phyloP scores from a whole-genome alignment of 2,113 vertebrate species.

The Rhabdomys dilectus region DNA sequence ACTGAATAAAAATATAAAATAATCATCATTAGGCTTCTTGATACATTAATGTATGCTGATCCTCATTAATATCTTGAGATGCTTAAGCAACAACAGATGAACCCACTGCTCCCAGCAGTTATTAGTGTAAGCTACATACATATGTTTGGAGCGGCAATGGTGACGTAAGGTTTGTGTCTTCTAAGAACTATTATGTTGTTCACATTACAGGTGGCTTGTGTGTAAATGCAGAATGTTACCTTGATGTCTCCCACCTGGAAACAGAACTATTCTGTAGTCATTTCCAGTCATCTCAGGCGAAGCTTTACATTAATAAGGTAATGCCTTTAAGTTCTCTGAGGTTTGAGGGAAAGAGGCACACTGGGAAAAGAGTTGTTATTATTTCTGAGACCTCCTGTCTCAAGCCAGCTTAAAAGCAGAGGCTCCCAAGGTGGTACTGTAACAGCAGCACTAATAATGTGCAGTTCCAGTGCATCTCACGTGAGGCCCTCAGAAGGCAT shows the following conservation, averaged over 20 bases:
- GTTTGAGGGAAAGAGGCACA: conserved; percentile 33
- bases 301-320: conserved; percentile 68
- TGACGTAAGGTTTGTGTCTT: neutral
- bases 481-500: conserved; percentile 52
- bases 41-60: neutral
- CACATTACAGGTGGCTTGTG: conserved; percentile 32
- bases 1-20: conserved; percentile 13
- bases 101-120: neutral
- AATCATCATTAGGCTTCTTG: conserved; percentile 12
- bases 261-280: conserved; percentile 37
- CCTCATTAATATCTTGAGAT: neutral
- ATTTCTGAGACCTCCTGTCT: conserved; percentile 75
- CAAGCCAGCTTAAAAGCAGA: conserved; percentile 67
- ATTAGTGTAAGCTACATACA: too few species aligned
- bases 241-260: conserved; percentile 64
- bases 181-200: neutral
- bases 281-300: conserved; percentile 29
- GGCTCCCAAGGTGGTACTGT: conserved; percentile 69
- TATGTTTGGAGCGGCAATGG: neutral
- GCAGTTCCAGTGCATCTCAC: conserved; percentile 52
- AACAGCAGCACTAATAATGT: conserved; percentile 68
- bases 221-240: neutral
- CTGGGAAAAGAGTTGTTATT: conserved; percentile 71
- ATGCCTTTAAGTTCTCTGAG: conserved; percentile 60
- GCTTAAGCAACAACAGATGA: neutral